Evolutionary conservation across 1,140 invertebrate species (phyloP).

Genomic region (Philotrypesis tridentata): DNA sequence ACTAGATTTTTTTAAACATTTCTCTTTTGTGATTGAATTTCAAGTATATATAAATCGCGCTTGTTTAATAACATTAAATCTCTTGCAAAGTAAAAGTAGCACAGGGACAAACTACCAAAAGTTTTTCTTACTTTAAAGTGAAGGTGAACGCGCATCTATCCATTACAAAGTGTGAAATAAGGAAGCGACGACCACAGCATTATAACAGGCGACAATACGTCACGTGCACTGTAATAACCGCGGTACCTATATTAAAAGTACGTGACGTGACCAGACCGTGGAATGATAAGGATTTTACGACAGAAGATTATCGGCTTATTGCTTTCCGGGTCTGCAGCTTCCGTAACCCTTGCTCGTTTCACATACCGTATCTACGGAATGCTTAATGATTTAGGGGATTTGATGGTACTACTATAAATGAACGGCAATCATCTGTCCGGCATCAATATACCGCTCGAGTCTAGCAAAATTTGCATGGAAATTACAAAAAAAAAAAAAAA

Average conservation of each 20-base stretch:
- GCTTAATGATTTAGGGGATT: slow-evolving; percentile 5
- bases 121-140: not conserved
- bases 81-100: not conserved
- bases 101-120: not conserved
- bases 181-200: not conserved
- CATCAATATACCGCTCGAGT: not conserved
- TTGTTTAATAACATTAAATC: not conserved
- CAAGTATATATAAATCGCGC: no score
- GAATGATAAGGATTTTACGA: slow-evolving; percentile 50
- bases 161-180: slow-evolving; percentile 17
- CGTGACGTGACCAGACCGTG: slow-evolving; percentile 49
- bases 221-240: slow-evolving; percentile 14
- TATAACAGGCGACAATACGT: not conserved
- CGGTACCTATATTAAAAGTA: slow-evolving; percentile 52
- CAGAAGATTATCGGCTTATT: slow-evolving; percentile 57
- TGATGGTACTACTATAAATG: slow-evolving; percentile 5
- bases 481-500: not conserved
- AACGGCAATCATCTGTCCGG: not conserved
- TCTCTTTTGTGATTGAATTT: not conserved
- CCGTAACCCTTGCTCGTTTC: not conserved
- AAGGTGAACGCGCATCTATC: not conserved
- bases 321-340: not conserved
- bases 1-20: no score
- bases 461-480: not conserved
- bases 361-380: not conserved